A percentile compares a stretch with the other conserved stretches of the same genome.
Evolutionary conservation across 1,140 invertebrate genomes (phyloP).

Genomic region (Leptoteleia sp.): DNA sequence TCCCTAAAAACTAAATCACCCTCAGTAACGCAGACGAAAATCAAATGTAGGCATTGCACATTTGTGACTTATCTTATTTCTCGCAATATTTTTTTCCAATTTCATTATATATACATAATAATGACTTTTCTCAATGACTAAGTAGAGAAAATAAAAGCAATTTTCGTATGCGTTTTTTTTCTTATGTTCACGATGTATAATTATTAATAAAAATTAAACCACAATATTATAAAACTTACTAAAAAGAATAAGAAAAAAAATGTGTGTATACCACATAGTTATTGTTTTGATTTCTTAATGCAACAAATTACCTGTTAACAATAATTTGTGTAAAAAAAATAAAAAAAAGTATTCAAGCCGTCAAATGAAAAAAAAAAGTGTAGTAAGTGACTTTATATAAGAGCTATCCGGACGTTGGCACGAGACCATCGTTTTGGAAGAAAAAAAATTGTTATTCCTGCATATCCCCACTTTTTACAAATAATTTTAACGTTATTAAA

Average conservation of each 20-base stretch:
- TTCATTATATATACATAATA: slow-evolving; percentile 1
- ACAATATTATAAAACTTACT: slow-evolving; percentile 15
- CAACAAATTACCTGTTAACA: background rate
- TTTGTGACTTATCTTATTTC: slow-evolving; percentile 52
- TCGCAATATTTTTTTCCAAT: slow-evolving; percentile 7
- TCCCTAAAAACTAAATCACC: slow-evolving; percentile 63
- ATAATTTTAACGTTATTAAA: slow-evolving; percentile 37
- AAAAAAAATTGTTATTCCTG: slow-evolving; percentile 2
- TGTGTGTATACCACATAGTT: no score
- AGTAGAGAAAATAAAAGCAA: slow-evolving; percentile 50
- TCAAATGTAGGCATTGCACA: slow-evolving; percentile 68
- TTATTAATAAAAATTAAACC: slow-evolving; percentile 44
- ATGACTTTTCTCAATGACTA: slow-evolving; percentile 56
- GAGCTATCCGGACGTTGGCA: background rate
- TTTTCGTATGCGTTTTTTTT: slow-evolving; percentile 31
- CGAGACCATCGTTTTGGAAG: background rate
- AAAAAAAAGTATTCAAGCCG: slow-evolving; percentile 1
- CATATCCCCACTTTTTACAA: slow-evolving; percentile 9
- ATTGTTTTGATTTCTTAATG: background rate
- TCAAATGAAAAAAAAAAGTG: background rate
- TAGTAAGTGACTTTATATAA: background rate
- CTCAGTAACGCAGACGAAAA: slow-evolving; percentile 59
- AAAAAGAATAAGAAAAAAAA: slow-evolving; percentile 9
- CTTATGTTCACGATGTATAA: background rate
- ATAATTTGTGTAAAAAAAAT: slow-evolving; percentile 21